Base-by-base conservation (phyloP, 2,888 invertebrate genomes). In the Drosophila infuscata region DNA sequence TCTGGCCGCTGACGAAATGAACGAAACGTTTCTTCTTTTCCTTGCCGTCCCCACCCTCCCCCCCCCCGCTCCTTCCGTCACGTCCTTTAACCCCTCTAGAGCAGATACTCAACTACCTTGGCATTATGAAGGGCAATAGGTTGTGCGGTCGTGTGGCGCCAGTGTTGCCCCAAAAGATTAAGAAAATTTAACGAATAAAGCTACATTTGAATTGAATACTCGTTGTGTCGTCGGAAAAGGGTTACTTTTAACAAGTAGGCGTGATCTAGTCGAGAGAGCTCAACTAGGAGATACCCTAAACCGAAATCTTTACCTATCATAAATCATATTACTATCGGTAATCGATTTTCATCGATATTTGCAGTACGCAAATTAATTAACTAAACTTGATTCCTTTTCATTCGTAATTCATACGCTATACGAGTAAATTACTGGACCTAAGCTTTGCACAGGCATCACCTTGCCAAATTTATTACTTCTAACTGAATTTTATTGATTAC, bases 111-210 rank as follows among this genome's bases (percentile, higher is more conserved):
- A 56, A n/a, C 73, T 67, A 72, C 77, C 72, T 81, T 64, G 64
- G 81, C 71, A 79, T 74, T 81, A 87, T 82, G 85, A 89, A 85
- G 90, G 85, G 85, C 85, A 85, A 88, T 88, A 89, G 85, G 85
- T 85, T 89, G 88, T 81, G 74, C 68, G 76, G 66, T 63, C 70
- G 70, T 54, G 58, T 49, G 54, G 65, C 20, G 32, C 43, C 43
- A 57, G 57, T 57, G 57, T 43, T 57, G 43, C 15, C 57, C 20
- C 46, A 46, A 57, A 32, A 15, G 8, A 25, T 32, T 15, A 6
- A 20, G 3, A 15, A 43, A 41, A 20, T 12, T 5, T 0, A 17
- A 12, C 25, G 25, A 30, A 30, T 29, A 49, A 51, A 51, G 30
- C 30, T 51, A 51, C 3, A 30, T 51, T n/a, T n/a, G 6, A 46